A percentile compares a stretch with the other conserved stretches of the same genome.
These are phyloP conservation scores for Pseudocheirus occidentalis DNA, from an alignment of 2,797 vertebrate species.

Conservation along the genomic window DNA sequence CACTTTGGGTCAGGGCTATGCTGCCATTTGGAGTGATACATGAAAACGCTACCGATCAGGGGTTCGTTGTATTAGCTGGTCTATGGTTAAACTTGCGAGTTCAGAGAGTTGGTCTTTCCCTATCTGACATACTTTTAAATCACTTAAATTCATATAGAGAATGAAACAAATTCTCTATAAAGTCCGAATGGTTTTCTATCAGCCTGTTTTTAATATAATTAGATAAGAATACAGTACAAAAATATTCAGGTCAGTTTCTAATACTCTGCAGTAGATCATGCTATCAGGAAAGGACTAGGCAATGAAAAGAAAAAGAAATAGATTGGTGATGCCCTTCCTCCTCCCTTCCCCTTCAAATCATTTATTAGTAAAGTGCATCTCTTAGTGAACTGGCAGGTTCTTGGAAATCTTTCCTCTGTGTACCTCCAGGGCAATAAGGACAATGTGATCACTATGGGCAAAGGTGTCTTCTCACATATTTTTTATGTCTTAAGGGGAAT, in stretches of 20 bases:
- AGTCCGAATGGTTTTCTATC: constrained; percentile 29
- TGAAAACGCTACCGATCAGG: neutral
- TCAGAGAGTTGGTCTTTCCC: constrained; percentile 28
- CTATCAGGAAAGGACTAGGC: constrained; percentile 46
- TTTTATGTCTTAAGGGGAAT: neutral
- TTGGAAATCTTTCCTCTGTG: constrained; percentile 1
- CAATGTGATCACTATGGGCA: neutral
- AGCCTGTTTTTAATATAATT: constrained; percentile 8
- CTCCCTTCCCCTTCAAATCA: neutral
- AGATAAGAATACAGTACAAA: neutral
- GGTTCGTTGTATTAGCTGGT: neutral
- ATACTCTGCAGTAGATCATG: constrained; percentile 1
- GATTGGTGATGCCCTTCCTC: neutral
- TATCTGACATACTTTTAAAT: constrained; percentile 12
- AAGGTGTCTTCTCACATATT: neutral
- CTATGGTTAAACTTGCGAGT: constrained; percentile 12
- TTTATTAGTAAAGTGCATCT: accelerated
- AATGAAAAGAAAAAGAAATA: constrained; percentile 14
- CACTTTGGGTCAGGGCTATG: constrained; percentile 9
- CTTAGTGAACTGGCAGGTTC: neutral
- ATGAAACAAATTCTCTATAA: constrained; percentile 15
- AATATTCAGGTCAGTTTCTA: neutral
- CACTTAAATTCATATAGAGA: constrained; percentile 47
- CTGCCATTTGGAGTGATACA: neutral
- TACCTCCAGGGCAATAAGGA: neutral